A percentile compares a stretch with the other conserved stretches of the same genome.
Conservation (phyloP, 53 echinoderm and acorn worm species). For the Temnopleurus reevesii region DNA sequence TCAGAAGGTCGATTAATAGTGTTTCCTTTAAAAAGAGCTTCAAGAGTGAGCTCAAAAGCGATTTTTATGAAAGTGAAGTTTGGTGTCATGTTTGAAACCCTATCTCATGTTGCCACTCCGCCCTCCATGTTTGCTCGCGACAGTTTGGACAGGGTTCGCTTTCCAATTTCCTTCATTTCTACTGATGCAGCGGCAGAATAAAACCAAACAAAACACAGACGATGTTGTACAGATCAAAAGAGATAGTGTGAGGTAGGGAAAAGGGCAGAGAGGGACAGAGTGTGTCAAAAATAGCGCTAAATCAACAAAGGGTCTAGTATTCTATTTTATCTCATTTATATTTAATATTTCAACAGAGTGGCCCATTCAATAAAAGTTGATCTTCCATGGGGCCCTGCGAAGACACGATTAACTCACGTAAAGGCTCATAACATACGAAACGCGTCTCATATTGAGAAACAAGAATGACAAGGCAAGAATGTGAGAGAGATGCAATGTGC, state of each 20-base stretch:
- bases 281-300: conserved; percentile 8
- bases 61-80: conserved; percentile 6
- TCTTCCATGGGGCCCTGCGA: too few relatives aligned
- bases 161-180: conserved; percentile 47
- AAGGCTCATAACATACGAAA: too few relatives aligned
- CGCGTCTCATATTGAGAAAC: too few relatives aligned
- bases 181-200: neutral
- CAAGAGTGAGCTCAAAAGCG: neutral
- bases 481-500: too few relatives aligned
- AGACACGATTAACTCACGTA: too few relatives aligned
- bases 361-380: too few relatives aligned
- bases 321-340: too few relatives aligned
- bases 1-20: too few relatives aligned
- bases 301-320: conserved; percentile 17
- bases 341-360: too few relatives aligned
- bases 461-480: too few relatives aligned
- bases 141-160: conserved; percentile 43
- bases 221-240: neutral
- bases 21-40: neutral
- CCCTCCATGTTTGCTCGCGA: conserved; percentile 39
- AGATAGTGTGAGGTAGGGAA: neutral
- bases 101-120: conserved; percentile 8
- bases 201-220: conserved; percentile 44
- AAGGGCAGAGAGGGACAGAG: neutral
- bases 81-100: conserved; percentile 50